Conservation (phyloP, 2,888 invertebrate species). For the Tortrix viridana region DNA sequence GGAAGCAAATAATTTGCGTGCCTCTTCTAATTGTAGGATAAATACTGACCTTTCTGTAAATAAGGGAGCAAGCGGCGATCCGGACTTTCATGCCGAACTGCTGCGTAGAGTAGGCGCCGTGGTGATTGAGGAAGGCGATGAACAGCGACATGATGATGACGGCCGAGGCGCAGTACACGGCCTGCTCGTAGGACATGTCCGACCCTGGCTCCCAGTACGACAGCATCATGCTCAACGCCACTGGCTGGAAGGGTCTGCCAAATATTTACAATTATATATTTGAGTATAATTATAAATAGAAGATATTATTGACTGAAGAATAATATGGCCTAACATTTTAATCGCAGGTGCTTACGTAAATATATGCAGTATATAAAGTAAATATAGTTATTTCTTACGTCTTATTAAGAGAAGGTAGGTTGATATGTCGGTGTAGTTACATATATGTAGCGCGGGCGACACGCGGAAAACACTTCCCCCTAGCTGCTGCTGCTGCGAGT, state of each 20-base stretch:
- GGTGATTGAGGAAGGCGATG: conserved; percentile 86
- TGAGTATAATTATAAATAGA: too few species aligned
- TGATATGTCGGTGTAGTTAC: too few species aligned
- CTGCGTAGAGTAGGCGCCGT: conserved; percentile 87
- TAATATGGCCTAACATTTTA: too few species aligned
- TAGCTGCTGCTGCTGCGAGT: neutral
- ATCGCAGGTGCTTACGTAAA: too few species aligned
- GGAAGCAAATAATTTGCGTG: too few species aligned
- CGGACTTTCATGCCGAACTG: conserved; percentile 92
- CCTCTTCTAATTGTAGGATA: neutral
- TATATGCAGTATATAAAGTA: too few species aligned
- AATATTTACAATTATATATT: neutral
- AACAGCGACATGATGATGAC: conserved; percentile 82
- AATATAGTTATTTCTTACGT: too few species aligned
- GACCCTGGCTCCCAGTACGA: conserved; percentile 86
- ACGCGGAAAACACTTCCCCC: conserved; percentile 7
- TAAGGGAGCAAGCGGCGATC: conserved; percentile 91
- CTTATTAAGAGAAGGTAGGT: too few species aligned
- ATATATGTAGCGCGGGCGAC: neutral
- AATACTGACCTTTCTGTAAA: conserved; percentile 91
- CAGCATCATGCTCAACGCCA: conserved; percentile 86
- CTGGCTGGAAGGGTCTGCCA: conserved; percentile 86
- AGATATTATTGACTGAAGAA: too few species aligned
- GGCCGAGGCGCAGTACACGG: conserved; percentile 85
- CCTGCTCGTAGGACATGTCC: conserved; percentile 80